Evolutionary conservation across 2,113 vertebrate species (phyloP).

Genomic region (Rhinopomastus cyanomelas): DNA sequence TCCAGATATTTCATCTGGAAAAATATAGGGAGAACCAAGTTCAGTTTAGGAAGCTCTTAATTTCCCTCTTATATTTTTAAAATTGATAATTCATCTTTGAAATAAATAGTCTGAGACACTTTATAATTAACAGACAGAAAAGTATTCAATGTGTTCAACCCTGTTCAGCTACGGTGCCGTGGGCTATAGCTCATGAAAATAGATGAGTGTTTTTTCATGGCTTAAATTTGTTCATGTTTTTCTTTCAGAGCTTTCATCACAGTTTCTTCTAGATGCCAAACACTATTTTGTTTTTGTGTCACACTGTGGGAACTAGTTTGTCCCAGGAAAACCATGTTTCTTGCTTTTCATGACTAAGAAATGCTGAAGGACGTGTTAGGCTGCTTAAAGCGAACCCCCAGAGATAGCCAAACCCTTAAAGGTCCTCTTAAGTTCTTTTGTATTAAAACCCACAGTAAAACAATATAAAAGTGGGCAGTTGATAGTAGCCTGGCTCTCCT

Average conservation of each 20-base stretch:
- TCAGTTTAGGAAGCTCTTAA: not conserved
- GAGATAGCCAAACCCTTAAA: not conserved
- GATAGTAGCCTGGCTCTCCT: not conserved
- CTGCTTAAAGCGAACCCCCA: not conserved
- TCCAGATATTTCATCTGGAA: not conserved
- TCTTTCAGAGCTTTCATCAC: not conserved
- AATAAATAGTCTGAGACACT: not conserved
- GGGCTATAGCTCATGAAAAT: not conserved
- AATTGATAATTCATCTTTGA: not conserved
- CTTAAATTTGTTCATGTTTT: not conserved
- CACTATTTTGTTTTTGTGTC: not conserved
- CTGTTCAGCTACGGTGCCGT: not conserved
- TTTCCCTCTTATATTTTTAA: not conserved
- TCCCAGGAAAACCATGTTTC: not conserved
- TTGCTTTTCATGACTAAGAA: not conserved
- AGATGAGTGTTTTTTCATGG: not conserved
- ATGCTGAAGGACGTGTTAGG: not conserved
- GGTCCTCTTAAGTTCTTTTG: not conserved
- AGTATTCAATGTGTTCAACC: not conserved
- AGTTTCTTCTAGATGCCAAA: not conserved
- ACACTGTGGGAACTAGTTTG: not conserved
- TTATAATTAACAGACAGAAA: not conserved
- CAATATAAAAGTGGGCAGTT: not conserved
- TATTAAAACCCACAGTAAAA: not conserved
- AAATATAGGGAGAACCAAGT: not conserved